Evolutionary conservation across 2,113 vertebrate genomes (phyloP).

Genomic region (Geococcyx californianus): DNA sequence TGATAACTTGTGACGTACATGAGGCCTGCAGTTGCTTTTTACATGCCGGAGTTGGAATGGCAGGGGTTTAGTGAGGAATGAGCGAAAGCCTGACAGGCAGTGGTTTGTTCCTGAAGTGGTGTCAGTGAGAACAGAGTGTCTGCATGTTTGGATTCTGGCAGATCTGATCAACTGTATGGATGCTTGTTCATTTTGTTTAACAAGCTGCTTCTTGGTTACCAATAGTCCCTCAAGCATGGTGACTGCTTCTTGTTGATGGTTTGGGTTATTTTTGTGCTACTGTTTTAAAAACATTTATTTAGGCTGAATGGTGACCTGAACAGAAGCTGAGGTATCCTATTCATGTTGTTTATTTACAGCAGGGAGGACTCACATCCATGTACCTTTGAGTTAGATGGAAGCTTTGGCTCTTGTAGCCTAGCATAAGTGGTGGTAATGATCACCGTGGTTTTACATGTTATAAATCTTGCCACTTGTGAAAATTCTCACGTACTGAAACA

Average conservation of each 20-base stretch:
- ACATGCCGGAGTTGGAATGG: rapidly evolving
- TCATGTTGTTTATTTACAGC: not conserved
- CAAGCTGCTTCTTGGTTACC: not conserved
- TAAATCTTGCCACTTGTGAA: not conserved
- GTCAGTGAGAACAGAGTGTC: not conserved
- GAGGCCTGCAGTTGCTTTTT: not conserved
- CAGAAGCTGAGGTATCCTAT: not conserved
- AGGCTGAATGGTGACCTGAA: not conserved
- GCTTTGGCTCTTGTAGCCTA: not conserved
- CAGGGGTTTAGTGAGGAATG: not conserved
- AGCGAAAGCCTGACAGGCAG: not conserved
- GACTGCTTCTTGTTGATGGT: not conserved
- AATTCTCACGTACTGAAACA: not conserved
- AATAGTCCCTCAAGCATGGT: not conserved
- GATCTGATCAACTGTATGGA: not conserved
- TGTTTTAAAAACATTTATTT: not conserved
- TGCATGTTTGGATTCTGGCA: not conserved
- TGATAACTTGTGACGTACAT: not conserved
- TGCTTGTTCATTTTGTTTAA: not conserved
- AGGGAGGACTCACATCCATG: not conserved
- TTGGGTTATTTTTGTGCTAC: not conserved
- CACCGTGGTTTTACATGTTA: rapidly evolving
- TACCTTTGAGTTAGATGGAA: not conserved
- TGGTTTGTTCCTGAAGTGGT: not conserved
- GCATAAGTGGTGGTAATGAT: not conserved